Conservation (phyloP, 2,888 invertebrate species). For the Drosophila kokeensis region DNA sequence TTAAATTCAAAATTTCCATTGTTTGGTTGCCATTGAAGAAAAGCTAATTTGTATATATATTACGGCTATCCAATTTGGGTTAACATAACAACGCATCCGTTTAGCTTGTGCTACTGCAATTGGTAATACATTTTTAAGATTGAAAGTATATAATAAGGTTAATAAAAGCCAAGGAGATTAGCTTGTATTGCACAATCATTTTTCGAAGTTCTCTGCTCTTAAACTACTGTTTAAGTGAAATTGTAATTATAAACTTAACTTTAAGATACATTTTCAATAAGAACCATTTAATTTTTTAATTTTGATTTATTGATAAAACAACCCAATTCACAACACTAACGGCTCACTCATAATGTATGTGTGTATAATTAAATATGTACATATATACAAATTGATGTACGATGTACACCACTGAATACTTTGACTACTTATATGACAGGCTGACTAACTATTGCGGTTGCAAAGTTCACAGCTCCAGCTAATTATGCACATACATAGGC, state of each 20-base stretch:
- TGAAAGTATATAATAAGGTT: background rate
- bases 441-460: slow-evolving; percentile 19
- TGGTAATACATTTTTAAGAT: background rate
- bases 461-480: slow-evolving; percentile 46
- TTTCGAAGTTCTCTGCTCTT: background rate
- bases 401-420: slow-evolving; percentile 21
- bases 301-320: background rate
- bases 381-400: slow-evolving; percentile 27
- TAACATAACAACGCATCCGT: background rate
- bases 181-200: background rate
- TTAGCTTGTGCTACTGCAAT: slow-evolving; percentile 5
- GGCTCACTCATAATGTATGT: background rate
- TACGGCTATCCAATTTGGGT: slow-evolving; percentile 3
- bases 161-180: background rate
- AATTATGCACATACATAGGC: slow-evolving; percentile 39
- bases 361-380: slow-evolving; percentile 8
- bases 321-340: slow-evolving; percentile 1
- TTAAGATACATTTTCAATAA: too few species aligned
- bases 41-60: background rate
- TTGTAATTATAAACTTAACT: too few species aligned
- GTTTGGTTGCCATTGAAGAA: slow-evolving; percentile 16
- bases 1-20: slow-evolving; percentile 20
- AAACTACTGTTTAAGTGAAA: background rate
- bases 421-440: slow-evolving; percentile 34
- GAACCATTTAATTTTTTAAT: too few species aligned